Base-by-base conservation (phyloP, 2,113 vertebrate species). In the Ia io region DNA sequence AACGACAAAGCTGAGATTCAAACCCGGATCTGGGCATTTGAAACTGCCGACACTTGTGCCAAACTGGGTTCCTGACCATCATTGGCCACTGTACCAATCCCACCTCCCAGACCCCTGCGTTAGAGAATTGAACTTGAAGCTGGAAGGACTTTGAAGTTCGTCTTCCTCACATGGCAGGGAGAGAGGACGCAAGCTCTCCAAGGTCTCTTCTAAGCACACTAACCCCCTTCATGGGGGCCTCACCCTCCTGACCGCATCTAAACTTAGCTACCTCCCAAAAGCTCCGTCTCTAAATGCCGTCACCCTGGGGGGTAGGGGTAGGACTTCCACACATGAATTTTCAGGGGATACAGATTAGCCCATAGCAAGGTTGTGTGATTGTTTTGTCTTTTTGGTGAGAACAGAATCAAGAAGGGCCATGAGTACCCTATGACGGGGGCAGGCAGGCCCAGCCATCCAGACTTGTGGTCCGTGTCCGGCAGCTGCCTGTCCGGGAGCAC, bases 391-490 rank as follows among this genome's bases (percentile, higher is more conserved):
- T 44, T 40, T 17, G 61, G n/a, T 65, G 67, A 59, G 44, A 71
- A 53, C 11, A 0, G 37, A 76, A 32, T 47, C 53, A 3, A 9
- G 53, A 47, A 44, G 40, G 28, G 20, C 42, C 1, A 0, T 12
- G 42, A 22, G 35, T 8, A n/a, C 0, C 2, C 23, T 4, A 49
- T 1, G 28, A 22, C 67, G 1, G 8, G 3, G 6, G 47, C 40
- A 47, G 49, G 17, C 22, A 14, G 67, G 67, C 59, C 13, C 51
- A 3, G 53, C 23, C 35, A 28, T 59, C 37, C 53, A 5, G 47
- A 16, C 8, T 8, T 4, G 25, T 61, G 82, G 12, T 25, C 23
- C 1, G 22, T 13, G 51, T 22, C 40, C n/a, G 16, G 51, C 23
- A 30, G 53, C 73, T 13, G 61, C 53, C n/a, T 12, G 5, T 16